These are phyloP conservation scores for Hippocampus barbouri DNA, from an alignment of 2,113 vertebrate species.

Conservation along the genomic window DNA sequence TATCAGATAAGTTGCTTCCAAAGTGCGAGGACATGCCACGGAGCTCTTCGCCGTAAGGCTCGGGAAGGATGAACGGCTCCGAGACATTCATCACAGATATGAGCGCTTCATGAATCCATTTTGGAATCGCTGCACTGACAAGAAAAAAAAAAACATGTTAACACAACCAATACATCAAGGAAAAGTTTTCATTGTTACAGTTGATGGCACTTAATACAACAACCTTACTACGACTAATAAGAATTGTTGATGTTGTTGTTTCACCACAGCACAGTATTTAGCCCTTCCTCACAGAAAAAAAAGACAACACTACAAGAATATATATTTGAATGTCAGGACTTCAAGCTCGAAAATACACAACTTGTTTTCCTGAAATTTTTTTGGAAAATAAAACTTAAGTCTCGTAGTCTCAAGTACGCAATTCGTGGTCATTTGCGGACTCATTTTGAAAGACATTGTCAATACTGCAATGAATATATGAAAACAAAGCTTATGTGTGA, in stretches of 20 bases:
- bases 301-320: background rate
- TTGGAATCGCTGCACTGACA: conserved; percentile 74
- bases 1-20: conserved; percentile 70
- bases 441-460: too few species aligned
- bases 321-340: too few species aligned
- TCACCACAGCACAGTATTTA: too few species aligned
- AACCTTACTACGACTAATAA: background rate
- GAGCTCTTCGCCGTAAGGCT: conserved; percentile 80
- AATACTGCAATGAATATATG: too few species aligned
- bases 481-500: background rate
- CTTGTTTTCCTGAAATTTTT: background rate
- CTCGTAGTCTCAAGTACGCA: background rate
- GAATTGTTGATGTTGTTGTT: background rate
- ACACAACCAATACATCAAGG: background rate
- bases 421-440: too few species aligned
- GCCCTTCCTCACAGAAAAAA: too few species aligned
- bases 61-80: conserved; percentile 74
- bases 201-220: background rate
- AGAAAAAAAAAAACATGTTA: background rate
- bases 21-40: conserved; percentile 70
- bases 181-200: background rate
- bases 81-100: conserved; percentile 59
- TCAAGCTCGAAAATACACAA: background rate
- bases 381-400: background rate
- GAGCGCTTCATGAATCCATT: conserved; percentile 78